Percentiles rank a stretch among this genome's conserved stretches.
Evolutionary conservation across 2,113 vertebrate genomes (phyloP).

Genomic region (Azemiops feae): DNA sequence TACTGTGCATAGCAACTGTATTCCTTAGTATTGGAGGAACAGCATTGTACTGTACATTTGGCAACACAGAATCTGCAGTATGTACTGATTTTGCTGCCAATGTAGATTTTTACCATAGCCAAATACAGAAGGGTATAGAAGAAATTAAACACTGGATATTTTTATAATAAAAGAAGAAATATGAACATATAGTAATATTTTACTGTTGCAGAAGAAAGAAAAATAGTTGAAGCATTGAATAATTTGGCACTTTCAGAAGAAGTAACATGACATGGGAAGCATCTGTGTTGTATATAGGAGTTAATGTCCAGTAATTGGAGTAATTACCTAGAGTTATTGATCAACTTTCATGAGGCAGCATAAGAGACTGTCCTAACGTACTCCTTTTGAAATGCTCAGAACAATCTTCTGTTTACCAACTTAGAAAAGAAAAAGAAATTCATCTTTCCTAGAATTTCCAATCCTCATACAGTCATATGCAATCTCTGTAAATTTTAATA

Average conservation of each 20-base stretch:
- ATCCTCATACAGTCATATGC: conserved; percentile 50
- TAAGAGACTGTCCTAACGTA: conserved; percentile 32
- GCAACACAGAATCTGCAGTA: conserved; percentile 83
- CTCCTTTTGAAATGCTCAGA: conserved; percentile 34
- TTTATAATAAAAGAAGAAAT: conserved; percentile 73
- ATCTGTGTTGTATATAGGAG: conserved; percentile 41
- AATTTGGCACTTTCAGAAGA: conserved; percentile 24
- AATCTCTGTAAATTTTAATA: conserved; percentile 52
- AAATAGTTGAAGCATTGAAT: conserved; percentile 51
- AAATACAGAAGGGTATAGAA: conserved; percentile 73
- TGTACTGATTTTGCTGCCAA: conserved; percentile 90
- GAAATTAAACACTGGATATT: conserved; percentile 83
- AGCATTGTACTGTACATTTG: conserved; percentile 90
- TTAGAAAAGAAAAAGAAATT: conserved; percentile 27
- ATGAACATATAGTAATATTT: conserved; percentile 19
- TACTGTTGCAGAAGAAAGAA: conserved; percentile 32
- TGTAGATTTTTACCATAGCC: conserved; percentile 84
- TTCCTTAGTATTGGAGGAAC: conserved; percentile 92
- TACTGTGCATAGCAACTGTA: conserved; percentile 89
- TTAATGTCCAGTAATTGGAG: conserved; percentile 42
- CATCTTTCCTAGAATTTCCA: conserved; percentile 28
- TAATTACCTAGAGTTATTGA: conserved; percentile 27
- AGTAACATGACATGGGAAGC: conserved; percentile 20
- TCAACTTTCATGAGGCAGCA: conserved; percentile 36
- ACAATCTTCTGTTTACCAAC: conserved; percentile 26